phyloP scores from a whole-genome alignment of 2,113 vertebrate genomes.

The Cyphomyrus discorhynchus region DNA sequence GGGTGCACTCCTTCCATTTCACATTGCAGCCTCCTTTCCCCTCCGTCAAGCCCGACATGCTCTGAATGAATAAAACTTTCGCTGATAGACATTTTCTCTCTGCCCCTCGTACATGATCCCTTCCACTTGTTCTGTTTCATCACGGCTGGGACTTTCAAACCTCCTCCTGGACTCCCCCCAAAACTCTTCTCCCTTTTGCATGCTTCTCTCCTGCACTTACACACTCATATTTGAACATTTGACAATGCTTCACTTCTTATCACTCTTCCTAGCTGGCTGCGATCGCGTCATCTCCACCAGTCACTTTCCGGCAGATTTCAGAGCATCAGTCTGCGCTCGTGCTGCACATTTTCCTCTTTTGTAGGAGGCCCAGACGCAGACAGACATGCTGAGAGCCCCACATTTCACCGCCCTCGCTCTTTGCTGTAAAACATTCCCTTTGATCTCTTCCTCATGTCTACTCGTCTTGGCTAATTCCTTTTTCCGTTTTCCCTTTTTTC shows the following conservation, averaged over 20 bases:
- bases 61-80: conserved; percentile 38
- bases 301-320: not conserved
- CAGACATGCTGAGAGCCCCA: not conserved
- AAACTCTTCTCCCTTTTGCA: not conserved
- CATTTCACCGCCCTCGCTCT: not conserved
- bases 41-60: conserved; percentile 25
- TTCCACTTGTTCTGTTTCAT: conserved; percentile 31
- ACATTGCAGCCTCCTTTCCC: conserved; percentile 11
- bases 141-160: not conserved
- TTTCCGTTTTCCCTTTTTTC: not conserved
- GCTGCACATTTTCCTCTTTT: not conserved
- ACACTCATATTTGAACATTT: conserved; percentile 32
- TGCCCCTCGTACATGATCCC: conserved; percentile 27
- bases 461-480: not conserved
- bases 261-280: not conserved
- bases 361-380: not conserved
- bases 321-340: not conserved
- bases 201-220: conserved; percentile 8
- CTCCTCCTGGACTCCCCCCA: not conserved
- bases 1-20: conserved; percentile 2
- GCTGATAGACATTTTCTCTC: conserved; percentile 37
- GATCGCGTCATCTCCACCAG: not conserved
- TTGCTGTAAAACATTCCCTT: conserved; percentile 13
- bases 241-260: conserved; percentile 28
- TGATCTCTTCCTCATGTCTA: conserved; percentile 16